Evolutionary conservation across 2,113 vertebrate genomes (phyloP), one percentile per base, ranked within the genome.

Genomic region (Cacatua alba): DNA sequence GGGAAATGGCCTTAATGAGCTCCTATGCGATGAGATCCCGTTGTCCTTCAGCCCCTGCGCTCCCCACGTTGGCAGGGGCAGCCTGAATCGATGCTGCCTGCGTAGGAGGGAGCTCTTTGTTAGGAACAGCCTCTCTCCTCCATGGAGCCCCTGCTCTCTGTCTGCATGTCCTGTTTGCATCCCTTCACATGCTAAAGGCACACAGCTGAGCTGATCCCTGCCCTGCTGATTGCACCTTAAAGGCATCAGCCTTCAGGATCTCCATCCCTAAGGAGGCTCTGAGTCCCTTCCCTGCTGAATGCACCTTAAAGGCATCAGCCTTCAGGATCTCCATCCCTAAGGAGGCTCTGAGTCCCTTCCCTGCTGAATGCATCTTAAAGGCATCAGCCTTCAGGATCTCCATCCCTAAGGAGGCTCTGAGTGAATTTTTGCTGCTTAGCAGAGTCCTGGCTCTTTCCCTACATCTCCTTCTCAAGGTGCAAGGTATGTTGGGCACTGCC

Each of bases 1-100:
- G 16, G 35, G 2, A 72, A 86, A 78, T 18, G 77, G 29, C 80
- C 81, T 86, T 90, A 92, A 89, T 83, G 83, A 95, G 91, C 92
- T 51, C 81, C 92, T 78, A 12, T 17, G 62, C 78, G 87, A 93
- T 10, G 85, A 92, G 94, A 71, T 87, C 48, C 90, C 37, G 0
- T 31, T 33, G 93, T 91, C 94, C 94, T 94, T 85, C 91, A 87
- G 89, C 41, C 87, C 4, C 23, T 3, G 79, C 1, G 24, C 79
- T 91, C 76, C 46, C 2, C 71, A n/a, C 91, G 51, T 41, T 49
- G 89, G 75, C 65, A 46, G 88, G 86, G 91, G 91, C 86, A 62
- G 91, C n/a, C 39, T 1, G 63, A 12, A 86, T 67, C 84, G 87
- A 91, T 92, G 21, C 6, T 0, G 53, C 48, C 44, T 13, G 71